Evolutionary conservation across 2,113 vertebrate genomes (phyloP), one percentile per base, ranked within the genome.

Genomic region (Glaucomys volans): DNA sequence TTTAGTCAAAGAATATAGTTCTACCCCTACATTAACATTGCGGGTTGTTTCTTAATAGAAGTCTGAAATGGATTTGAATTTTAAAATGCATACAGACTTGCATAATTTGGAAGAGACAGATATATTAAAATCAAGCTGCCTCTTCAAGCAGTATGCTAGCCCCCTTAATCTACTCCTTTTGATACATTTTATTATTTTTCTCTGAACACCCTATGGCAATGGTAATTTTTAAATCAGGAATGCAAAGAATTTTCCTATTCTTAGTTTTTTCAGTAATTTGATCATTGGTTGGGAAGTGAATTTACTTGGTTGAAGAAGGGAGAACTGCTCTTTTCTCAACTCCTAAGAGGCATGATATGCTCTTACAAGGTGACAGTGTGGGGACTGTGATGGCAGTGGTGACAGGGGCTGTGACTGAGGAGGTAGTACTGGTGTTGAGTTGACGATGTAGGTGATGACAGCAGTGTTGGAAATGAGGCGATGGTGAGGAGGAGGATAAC

Each of bases 1-100:
- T 93, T 80, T 80, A 84, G 79, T 86, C 62, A 97, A 17, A 84
- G 32, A 82, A 87, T 32, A 92, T 69, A 94, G 86, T 74, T 84
- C 37, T 85, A 90, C 8, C 30, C 24, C 66, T 96, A 75, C 92
- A 84, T 22, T 84, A 87, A 94, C 52, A 85, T 66, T 66, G 2
- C 59, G 42, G 62, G 20, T 95, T n/a, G 44, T 95, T 95, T 95
- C 35, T 87, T 93, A 2, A 2, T 40, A 93, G 44, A 74, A 57
- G 7, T 2, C 44, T 4, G 14, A 88, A 28, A 8, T 0, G 57
- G 89, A 91, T 91, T 14, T 50, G 66, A 74, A 85, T 91, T 93
- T 89, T 17, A 89, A 80, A 91, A 79, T 66, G 32, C 16, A 47
- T 69, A 28, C 16, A 77, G 66, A 59, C 40, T 80, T 75, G 28